Evolutionary conservation across 2,888 invertebrate genomes (phyloP).

Genomic region (Spisula solida): DNA sequence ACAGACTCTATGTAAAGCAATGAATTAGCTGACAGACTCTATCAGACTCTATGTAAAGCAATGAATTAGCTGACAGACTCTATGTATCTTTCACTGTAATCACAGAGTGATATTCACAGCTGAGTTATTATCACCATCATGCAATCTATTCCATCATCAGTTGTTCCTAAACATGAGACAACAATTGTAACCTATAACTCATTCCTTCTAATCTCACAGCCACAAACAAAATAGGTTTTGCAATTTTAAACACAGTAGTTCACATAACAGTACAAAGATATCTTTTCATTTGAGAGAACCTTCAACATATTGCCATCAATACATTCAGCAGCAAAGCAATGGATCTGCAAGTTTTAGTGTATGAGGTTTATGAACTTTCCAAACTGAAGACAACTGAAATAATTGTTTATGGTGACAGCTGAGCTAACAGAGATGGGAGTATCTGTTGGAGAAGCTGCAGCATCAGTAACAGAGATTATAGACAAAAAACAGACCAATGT

Average conservation of each 20-base stretch:
- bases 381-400: too few relatives aligned
- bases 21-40: too few relatives aligned
- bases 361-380: too few relatives aligned
- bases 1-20: too few relatives aligned
- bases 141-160: slow-evolving; percentile 4
- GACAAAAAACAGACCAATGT: too few relatives aligned
- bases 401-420: too few relatives aligned
- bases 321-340: too few relatives aligned
- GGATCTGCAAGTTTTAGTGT: too few relatives aligned
- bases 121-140: slow-evolving; percentile 11
- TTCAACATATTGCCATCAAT: background rate
- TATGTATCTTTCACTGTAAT: background rate
- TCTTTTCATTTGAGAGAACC: background rate
- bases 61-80: background rate
- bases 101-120: slow-evolving; percentile 18
- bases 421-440: too few relatives aligned
- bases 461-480: too few relatives aligned
- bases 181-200: slow-evolving; percentile 6
- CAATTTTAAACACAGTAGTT: background rate
- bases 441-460: too few relatives aligned
- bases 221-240: background rate
- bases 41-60: too few relatives aligned
- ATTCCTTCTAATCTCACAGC: background rate
- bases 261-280: background rate
- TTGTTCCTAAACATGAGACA: background rate